Evolutionary conservation across 2,797 vertebrate genomes (phyloP), one percentile per base, ranked within the genome.

Genomic region (Perodicticus potto): DNA sequence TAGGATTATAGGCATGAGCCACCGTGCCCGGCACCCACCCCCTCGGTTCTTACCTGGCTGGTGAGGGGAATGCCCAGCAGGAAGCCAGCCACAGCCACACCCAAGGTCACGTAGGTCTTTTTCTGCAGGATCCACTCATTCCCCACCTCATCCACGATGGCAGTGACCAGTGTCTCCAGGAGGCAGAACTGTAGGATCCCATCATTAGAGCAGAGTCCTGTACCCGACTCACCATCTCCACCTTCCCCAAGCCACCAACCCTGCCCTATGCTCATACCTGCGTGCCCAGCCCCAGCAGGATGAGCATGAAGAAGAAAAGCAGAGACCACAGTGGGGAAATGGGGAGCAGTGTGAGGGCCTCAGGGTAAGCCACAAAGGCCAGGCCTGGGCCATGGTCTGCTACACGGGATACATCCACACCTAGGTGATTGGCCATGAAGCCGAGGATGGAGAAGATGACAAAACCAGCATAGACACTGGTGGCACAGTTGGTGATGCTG

Each of bases 261-360:
- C 0, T 0, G 2, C 4, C n/a, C 74, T 0, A 0, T 3, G 0
- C 14, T 81, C 97, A 96, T 98, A 99, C 99, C 99, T 99, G 99
- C 61, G 99, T 99, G 82, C 99, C 99, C 86, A 99, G 98, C 0
- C 99, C 99, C 96, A 99, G 98, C 43, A 99, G 99, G 97, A 99
- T 99, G 67, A 99, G 99, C 99, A 99, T 99, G 98, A 99, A 99
- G 99, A 99, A 99, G 98, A 99, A 99, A 89, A 99, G 99, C 96
- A 99, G 96, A 2, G 99, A 99, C 99, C 99, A 99, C 40, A 99
- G 98, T 0, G 99, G 99, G 0, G 99, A 99, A 97, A 99, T 99
- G 23, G 99, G 99, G 89, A 99, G 99, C 96, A 99, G 98, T 0
- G 99, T 99, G 93, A 99, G 99, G 88, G 99, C 99, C 97, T 99